Evolutionary conservation across 2,113 vertebrate species (phyloP), one percentile per base, ranked within the genome.

Genomic region (Ctenodactylus gundi): DNA sequence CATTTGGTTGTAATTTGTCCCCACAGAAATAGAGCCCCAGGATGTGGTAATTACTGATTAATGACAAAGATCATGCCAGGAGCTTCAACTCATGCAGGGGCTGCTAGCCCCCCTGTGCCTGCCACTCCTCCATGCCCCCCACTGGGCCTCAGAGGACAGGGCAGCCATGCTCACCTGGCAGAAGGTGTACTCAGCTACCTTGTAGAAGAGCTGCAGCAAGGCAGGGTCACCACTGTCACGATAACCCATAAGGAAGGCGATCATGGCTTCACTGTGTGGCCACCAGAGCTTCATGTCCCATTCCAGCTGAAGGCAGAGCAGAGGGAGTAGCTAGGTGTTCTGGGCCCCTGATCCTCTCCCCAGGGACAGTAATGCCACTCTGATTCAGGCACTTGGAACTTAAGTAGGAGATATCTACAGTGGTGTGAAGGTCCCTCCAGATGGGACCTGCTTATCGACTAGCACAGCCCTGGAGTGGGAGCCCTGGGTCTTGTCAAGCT

Each of bases 201-300:
- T 96, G 11, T 88, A 95, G 96, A 99, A 99, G 58, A 95, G 96
- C 2, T 96, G 93, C 81, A 99, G 97, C 91, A 99, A 96, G 46
- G 94, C 83, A 0, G 97, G 97, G 57, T 98, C 98, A 75, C 94
- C 97, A 41, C 95, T 98, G 49, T 98, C 97, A 15, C 96, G 97
- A 97, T 99, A 99, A 82, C 98, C 99, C 98, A 99, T 98, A 51
- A 99, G 98, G 88, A 99, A 99, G 39, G 99, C 98, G 0, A 99
- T 96, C 62, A 99, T 98, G 88, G 99, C 99, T 94, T 99, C 99
- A 21, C 98, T 98, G 97, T 99, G 99, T 1, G 99, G 99, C 99
- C 99, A 99, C 99, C 99, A 99, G 83, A 99, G 97, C 97, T 99
- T 99, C 99, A 99, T 99, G 60, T 95, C 98, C 99, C 99, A 99